phyloP scores from a whole-genome alignment of 2,113 vertebrate species.

The Oenanthe melanoleuca region DNA sequence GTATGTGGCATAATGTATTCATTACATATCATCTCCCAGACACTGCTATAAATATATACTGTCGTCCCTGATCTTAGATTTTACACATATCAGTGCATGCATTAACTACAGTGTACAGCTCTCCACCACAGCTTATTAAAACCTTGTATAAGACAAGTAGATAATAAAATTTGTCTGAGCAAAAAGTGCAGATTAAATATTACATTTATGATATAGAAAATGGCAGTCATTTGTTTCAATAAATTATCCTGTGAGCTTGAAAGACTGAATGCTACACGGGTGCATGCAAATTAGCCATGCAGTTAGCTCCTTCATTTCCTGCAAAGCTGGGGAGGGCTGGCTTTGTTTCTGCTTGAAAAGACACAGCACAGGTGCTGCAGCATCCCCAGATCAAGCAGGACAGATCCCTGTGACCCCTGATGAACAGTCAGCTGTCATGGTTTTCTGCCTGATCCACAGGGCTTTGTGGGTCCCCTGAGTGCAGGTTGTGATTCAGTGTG shows the following conservation, averaged over 20 bases:
- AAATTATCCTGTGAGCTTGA: neutral
- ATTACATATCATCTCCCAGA: conserved; percentile 35
- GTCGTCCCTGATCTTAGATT: neutral
- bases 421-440: neutral
- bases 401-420: neutral
- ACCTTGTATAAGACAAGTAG: neutral
- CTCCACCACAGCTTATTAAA: conserved; percentile 21
- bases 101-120: neutral
- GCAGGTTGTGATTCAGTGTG: neutral
- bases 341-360: neutral
- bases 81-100: conserved; percentile 13
- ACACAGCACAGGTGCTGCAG: neutral
- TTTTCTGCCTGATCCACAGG: neutral
- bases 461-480: neutral
- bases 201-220: neutral
- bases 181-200: conserved; percentile 19
- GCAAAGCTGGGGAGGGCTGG: neutral
- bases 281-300: neutral
- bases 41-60: conserved; percentile 44
- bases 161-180: conserved; percentile 8
- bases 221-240: neutral
- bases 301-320: neutral
- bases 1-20: conserved; percentile 6
- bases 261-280: neutral
- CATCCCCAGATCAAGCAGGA: neutral